A percentile compares a stretch with the other conserved stretches of the same genome.
These are phyloP conservation scores for Syrrhaptes paradoxus DNA, from an alignment of 2,113 vertebrate genomes.

Conservation along the genomic window DNA sequence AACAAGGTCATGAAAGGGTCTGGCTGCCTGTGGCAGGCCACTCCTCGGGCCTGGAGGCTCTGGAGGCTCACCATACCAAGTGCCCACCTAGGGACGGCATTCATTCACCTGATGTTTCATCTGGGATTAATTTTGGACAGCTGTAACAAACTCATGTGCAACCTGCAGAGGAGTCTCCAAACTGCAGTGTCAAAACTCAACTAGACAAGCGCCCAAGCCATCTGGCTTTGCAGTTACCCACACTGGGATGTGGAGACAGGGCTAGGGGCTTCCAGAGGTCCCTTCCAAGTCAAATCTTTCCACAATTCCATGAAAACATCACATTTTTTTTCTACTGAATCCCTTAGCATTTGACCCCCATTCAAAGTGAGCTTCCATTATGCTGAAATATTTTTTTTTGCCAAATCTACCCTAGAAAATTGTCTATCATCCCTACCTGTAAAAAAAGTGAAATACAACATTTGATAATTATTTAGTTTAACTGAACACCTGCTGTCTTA, in stretches of 20 bases:
- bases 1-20: background rate
- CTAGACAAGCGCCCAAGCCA: fast-evolving
- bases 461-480: background rate
- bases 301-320: background rate
- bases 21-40: background rate
- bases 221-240: background rate
- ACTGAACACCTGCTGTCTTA: background rate
- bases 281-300: background rate
- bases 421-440: background rate
- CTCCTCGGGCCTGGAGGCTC: background rate
- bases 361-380: background rate
- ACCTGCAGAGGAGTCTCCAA: background rate
- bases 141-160: background rate
- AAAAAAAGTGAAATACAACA: background rate
- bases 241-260: background rate
- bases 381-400: background rate
- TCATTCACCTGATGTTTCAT: background rate
- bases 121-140: background rate
- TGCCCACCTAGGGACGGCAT: background rate
- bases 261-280: background rate
- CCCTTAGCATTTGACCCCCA: background rate
- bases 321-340: background rate
- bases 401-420: background rate
- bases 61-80: background rate
- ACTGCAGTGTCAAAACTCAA: background rate